Percentiles rank a stretch among this genome's conserved stretches.
Conservation (phyloP, 2,888 invertebrate genomes). For the Nysson spinosus region DNA sequence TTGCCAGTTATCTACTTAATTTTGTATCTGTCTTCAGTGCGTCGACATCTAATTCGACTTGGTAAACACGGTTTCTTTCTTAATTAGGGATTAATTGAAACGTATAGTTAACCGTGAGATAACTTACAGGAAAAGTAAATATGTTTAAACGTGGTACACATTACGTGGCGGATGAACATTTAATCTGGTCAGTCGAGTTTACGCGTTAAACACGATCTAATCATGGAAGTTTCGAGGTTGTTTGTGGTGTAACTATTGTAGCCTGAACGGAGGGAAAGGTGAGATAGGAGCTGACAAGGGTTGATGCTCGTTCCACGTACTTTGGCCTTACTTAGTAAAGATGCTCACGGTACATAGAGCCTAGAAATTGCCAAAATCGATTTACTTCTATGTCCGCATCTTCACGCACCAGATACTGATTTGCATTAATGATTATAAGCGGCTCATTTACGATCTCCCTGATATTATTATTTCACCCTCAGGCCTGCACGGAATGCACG, state of each 20-base stretch:
- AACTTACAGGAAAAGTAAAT: no score
- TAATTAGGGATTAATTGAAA: no score
- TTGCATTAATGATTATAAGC: conserved; percentile 38
- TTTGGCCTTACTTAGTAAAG: neutral
- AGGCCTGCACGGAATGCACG: no score
- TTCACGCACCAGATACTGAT: conserved; percentile 17
- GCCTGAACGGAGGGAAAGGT: neutral
- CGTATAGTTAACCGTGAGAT: no score
- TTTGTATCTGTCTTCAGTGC: no score
- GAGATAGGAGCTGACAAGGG: conserved; percentile 9
- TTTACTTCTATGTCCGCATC: conserved; percentile 6
- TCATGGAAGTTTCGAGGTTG: conserved; percentile 43
- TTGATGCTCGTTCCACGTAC: conserved; percentile 2
- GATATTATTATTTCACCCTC: conserved; percentile 1
- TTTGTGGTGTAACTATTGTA: conserved; percentile 15
- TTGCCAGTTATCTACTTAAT: no score
- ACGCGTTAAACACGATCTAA: conserved; percentile 40
- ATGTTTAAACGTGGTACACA: no score
- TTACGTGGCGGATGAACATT: no score
- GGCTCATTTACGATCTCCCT: neutral
- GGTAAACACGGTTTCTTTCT: no score
- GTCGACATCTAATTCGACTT: no score
- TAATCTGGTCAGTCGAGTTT: conserved; percentile 22
- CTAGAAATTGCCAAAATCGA: conserved; percentile 9
- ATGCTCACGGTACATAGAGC: neutral